Evolutionary conservation across 2,113 vertebrate genomes (phyloP).

Genomic region (Origma solitaria): DNA sequence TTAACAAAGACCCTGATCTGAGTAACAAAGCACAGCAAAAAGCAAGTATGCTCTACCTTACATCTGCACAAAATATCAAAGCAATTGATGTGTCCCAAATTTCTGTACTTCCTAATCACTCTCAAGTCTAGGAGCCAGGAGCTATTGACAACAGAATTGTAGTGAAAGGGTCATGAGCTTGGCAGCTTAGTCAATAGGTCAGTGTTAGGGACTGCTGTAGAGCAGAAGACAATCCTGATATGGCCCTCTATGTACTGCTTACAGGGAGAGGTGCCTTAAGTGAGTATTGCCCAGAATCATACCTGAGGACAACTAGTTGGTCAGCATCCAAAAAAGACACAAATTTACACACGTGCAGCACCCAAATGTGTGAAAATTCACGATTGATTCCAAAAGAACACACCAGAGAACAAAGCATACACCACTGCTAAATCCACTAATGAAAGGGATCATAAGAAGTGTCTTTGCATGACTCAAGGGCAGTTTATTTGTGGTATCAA

Average conservation of each 20-base stretch:
- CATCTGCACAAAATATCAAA: not conserved
- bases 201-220: not conserved
- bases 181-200: not conserved
- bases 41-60: not conserved
- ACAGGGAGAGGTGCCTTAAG: not conserved
- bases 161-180: not conserved
- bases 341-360: not conserved
- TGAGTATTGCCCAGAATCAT: not conserved
- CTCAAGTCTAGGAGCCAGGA: not conserved
- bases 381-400: not conserved
- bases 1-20: not conserved
- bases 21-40: not conserved
- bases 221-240: not conserved
- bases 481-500: not conserved
- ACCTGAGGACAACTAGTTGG: not conserved
- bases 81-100: not conserved
- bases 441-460: not conserved
- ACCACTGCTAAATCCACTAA: not conserved
- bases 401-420: not conserved
- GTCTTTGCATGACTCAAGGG: not conserved
- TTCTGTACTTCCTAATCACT: not conserved
- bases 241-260: not conserved
- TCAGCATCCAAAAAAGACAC: not conserved
- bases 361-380: not conserved
- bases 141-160: not conserved